These are phyloP conservation scores for Phymastichus coffea DNA, from an alignment of 1,140 invertebrate species.

Conservation along the genomic window DNA sequence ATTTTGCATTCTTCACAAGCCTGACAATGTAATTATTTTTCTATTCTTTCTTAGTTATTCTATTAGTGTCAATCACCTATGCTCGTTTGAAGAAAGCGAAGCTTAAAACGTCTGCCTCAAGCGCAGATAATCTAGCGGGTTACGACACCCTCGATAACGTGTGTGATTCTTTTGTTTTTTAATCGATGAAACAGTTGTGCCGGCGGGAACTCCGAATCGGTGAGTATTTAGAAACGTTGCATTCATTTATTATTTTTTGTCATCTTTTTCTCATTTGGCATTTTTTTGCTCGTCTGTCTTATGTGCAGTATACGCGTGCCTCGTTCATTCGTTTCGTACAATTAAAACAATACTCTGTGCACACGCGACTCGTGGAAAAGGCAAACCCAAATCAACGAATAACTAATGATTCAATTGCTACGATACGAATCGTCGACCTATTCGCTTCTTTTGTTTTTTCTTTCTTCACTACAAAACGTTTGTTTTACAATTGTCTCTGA, in stretches of 20 bases:
- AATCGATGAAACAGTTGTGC: slow-evolving; percentile 8
- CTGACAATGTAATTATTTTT: not conserved
- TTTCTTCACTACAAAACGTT: not conserved
- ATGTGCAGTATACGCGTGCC: not conserved
- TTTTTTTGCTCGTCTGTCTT: too few species aligned
- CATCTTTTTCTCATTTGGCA: not conserved
- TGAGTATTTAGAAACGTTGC: not conserved
- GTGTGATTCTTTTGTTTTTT: too few species aligned
- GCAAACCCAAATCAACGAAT: slow-evolving; percentile 3
- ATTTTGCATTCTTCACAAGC: not conserved
- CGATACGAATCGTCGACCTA: slow-evolving; percentile 3
- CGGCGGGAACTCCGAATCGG: slow-evolving; percentile 20
- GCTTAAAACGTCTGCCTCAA: slow-evolving; percentile 15
- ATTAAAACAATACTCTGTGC: not conserved
- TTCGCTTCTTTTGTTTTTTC: not conserved
- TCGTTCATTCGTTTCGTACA: not conserved
- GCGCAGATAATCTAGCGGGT: slow-evolving; percentile 17
- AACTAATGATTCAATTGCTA: slow-evolving; percentile 6
- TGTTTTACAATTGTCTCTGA: slow-evolving; percentile 10
- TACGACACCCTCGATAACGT: too few species aligned
- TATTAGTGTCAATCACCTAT: not conserved
- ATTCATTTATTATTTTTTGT: not conserved
- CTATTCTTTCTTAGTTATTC: not conserved
- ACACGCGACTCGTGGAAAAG: not conserved
- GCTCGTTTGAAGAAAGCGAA: slow-evolving; percentile 11